phyloP scores from a whole-genome alignment of 2,113 vertebrate genomes.

The Hippocampus abdominalis region DNA sequence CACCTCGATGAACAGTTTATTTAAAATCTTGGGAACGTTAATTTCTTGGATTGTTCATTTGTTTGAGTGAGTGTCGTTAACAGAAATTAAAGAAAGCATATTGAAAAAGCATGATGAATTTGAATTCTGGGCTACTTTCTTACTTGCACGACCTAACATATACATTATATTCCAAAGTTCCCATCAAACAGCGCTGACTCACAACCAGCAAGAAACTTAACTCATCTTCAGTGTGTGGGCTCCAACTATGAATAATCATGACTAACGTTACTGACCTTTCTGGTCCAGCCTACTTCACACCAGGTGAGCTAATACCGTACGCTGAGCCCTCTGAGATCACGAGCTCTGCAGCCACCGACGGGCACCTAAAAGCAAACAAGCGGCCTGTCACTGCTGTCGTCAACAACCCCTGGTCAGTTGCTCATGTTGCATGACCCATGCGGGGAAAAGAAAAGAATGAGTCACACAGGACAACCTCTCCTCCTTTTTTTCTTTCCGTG shows the following conservation, averaged over 20 bases:
- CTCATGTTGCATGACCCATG: slow-evolving; percentile 2
- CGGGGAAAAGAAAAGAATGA: slow-evolving; percentile 23
- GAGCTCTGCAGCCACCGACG: slow-evolving; percentile 39
- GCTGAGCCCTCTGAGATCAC: slow-evolving; percentile 35
- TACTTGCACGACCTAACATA: background rate
- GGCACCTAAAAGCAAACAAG: slow-evolving; percentile 35
- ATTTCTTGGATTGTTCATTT: no score
- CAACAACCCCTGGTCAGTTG: slow-evolving; percentile 14
- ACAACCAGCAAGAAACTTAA: slow-evolving; percentile 29
- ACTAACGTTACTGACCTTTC: slow-evolving; percentile 62
- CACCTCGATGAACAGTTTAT: no score
- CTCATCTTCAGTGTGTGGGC: slow-evolving; percentile 56
- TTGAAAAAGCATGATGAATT: background rate
- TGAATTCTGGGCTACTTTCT: background rate
- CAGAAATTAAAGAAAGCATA: background rate
- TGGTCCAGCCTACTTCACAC: slow-evolving; percentile 28
- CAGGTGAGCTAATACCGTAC: slow-evolving; percentile 24
- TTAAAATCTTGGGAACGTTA: no score
- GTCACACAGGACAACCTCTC: slow-evolving; percentile 33
- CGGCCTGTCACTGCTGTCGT: slow-evolving; percentile 19
- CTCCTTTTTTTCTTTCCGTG: slow-evolving; percentile 8
- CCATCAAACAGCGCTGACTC: slow-evolving; percentile 21
- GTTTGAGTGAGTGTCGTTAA: no score
- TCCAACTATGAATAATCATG: slow-evolving; percentile 55
- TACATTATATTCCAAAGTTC: background rate